Conservation (phyloP, 2,888 invertebrate genomes). For the Gasteruption jaculator region DNA sequence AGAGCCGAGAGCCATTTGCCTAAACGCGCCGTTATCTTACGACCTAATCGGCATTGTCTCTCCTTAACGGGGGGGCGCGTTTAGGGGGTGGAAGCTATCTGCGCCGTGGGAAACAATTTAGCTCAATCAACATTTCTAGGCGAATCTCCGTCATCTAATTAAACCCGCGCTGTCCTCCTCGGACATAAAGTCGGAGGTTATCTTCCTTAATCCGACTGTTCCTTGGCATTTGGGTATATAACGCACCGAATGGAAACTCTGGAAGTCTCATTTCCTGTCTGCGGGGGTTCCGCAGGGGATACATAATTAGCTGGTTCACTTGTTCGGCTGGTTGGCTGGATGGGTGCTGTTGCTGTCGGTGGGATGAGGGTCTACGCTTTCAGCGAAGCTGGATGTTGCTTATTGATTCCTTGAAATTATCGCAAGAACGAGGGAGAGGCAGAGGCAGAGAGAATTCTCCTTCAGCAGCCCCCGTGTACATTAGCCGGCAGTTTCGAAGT, state of each 20-base stretch:
- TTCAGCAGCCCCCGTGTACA: conserved; percentile 2
- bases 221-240: conserved; percentile 18
- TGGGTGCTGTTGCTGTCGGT: too few relatives aligned
- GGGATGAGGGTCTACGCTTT: too few relatives aligned
- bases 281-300: conserved; percentile 46
- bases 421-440: conserved; percentile 6
- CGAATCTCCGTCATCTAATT: conserved; percentile 50
- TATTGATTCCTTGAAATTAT: conserved; percentile 26
- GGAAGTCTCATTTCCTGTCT: conserved; percentile 50
- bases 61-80: conserved; percentile 22
- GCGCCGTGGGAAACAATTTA: conserved; percentile 47
- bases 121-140: conserved; percentile 51
- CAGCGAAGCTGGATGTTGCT: conserved; percentile 5
- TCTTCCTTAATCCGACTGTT: conserved; percentile 45
- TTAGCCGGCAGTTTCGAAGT: too few relatives aligned
- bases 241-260: conserved; percentile 34
- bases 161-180: conserved; percentile 37
- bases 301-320: conserved; percentile 47
- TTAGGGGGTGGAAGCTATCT: conserved; percentile 3
- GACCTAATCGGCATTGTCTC: conserved; percentile 47
- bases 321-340: conserved; percentile 27
- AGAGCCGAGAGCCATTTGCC: conserved; percentile 27
- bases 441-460: conserved; percentile 1
- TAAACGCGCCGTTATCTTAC: conserved; percentile 37
- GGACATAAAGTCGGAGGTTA: conserved; percentile 48